A percentile compares a stretch with the other conserved stretches of the same genome.
phyloP scores from a whole-genome alignment of 2,888 invertebrate species.

The Pheosia tremula region DNA sequence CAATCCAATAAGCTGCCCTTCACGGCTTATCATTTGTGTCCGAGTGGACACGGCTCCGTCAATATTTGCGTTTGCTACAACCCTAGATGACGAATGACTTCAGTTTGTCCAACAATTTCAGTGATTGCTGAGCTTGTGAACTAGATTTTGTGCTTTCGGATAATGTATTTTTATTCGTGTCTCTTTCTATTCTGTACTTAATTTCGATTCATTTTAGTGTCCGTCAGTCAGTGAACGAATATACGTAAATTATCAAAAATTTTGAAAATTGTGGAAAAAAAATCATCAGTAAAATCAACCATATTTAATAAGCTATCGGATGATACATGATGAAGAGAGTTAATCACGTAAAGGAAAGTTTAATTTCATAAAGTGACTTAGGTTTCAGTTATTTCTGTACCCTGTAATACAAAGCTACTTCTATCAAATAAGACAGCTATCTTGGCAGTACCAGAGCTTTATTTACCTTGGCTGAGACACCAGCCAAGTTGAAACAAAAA shows the following conservation, averaged over 20 bases:
- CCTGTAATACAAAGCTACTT: background rate
- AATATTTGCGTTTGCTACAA: constrained; percentile 41
- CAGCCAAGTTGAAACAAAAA: constrained; percentile 7
- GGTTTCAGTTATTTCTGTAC: no score
- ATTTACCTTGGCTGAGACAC: constrained; percentile 35
- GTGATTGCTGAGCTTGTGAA: constrained; percentile 1
- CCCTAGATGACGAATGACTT: constrained; percentile 2
- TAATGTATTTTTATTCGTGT: background rate
- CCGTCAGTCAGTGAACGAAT: no score
- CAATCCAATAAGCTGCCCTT: constrained; percentile 57
- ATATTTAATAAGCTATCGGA: no score
- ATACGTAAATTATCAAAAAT: no score
- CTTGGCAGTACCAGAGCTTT: constrained; percentile 7
- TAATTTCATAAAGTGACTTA: no score
- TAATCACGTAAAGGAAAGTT: no score
- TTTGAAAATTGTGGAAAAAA: no score
- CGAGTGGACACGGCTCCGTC: constrained; percentile 32
- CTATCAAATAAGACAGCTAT: background rate
- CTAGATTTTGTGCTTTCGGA: background rate
- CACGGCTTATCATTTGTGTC: constrained; percentile 47
- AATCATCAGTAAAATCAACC: no score
- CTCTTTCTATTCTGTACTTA: no score
- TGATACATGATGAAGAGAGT: no score
- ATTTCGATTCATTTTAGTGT: no score
- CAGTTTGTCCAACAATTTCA: constrained; percentile 6